Evolutionary conservation across 2,888 invertebrate species (phyloP), one percentile per base, ranked within the genome.

Genomic region (Drosophila nr. perissopoda): DNA sequence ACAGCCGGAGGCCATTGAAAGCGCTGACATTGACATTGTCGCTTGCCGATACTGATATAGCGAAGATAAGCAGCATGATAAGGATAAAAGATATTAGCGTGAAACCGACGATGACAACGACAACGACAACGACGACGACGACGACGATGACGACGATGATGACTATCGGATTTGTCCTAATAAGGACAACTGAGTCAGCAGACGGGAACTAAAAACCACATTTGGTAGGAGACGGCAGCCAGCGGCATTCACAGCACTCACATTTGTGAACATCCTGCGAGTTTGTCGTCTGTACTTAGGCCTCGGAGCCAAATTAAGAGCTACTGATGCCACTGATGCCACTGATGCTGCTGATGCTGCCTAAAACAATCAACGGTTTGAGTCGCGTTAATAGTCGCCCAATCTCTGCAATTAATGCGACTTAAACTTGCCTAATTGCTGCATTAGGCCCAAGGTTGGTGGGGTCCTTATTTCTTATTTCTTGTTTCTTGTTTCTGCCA

Each of bases 371-470:
- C 70, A 86, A 66, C 70, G 83, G 58, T 67, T 70, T 62, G 73
- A 83, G 65, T 64, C 18, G 70, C 73, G 60, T 60, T 65, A 74
- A 69, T 76, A 79, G 71, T 71, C 77, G 38, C 54, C 42, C 63
- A 88, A 83, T 86, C 83, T 76, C 46, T 62, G 83, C 86, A 88
- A 83, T 83, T 83, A 83, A 83, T 83, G 86, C 71, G 89, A 70
- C 87, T 86, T 78, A 70, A 87, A 75, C 75, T 87, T 83, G 80
- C 84, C 81, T 83, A 83, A 83, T 89, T 89, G 87, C 87, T 71
- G 84, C 72, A 81, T 65, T 70, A 70, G 51, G 75, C 72, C 61
- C 42, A 36, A 46, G 70, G 70, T n/a, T 11, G 34, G 25, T 11
- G 18, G 31, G 48, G 48, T 48, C 8, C 27, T 5, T 34, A 10